Base-by-base conservation (phyloP, 2,888 invertebrate genomes). In the Microctonus aethiopoides region DNA sequence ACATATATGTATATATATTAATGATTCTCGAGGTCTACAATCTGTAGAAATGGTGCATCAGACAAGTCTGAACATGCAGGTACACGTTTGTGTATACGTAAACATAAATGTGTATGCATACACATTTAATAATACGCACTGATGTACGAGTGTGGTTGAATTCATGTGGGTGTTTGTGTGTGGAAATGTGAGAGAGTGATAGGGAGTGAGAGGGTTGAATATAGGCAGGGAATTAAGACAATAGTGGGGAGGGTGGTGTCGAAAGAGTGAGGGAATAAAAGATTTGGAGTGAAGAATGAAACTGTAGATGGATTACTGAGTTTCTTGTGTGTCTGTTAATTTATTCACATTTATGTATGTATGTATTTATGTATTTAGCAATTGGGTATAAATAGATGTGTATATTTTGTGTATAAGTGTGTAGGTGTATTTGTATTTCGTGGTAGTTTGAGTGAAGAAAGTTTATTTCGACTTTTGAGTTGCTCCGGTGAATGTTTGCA, bases 21-120 rank as follows among this genome's bases (percentile, higher is more conserved):
- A 46, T 46, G 46, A 46, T 46, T 46, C 46, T 16, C 16, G 16
- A 16, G 46, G 16, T 46, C 64, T 22, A 62, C 63, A 61, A 71
- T 71, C 64, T 68, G 34, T 72, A 70, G 70, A 73, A 70, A 65
- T 69, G 67, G 71, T 74, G 71, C 72, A 73, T 72, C 73, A 67
- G 68, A 36, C 59, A 59, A n/a, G 36, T 39, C 20, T 52, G 29
- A 32, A 22, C 39, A 29, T 32, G 32, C 51, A 32, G 61, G 51
- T 9, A 67, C 74, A 51, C 65, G 54, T 22, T 32, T n/a, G 52
- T 51, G 16, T 34, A 34, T 4, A 20, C 16, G 62, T 20, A 63
- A 46, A n/a, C n/a, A n/a, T 32, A 29, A 26, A 16, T 20, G 29
- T 51, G 34, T 22, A 34, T 52, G 20, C 20, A 22, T 36, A 64